A percentile compares a stretch with the other conserved stretches of the same genome.
Conservation (phyloP, 2,797 vertebrate species). For the Thalassophryne amazonica region DNA sequence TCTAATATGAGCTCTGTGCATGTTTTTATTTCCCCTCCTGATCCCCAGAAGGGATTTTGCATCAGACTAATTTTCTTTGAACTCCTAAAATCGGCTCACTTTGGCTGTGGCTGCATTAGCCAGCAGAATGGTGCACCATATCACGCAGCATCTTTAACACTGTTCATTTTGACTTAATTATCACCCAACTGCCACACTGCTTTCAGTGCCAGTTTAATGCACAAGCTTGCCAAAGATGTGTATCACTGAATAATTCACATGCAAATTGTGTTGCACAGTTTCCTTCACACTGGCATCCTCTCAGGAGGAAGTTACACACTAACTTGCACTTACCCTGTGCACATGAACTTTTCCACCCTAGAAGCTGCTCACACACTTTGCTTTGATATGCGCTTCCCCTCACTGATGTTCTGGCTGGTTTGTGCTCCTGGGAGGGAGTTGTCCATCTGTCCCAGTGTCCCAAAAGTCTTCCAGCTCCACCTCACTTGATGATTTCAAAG, state of each 20-base stretch:
- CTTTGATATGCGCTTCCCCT: slow-evolving; percentile 31
- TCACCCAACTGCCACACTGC: neutral
- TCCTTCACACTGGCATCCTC: slow-evolving; percentile 4
- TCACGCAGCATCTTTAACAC: neutral
- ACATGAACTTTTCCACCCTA: neutral
- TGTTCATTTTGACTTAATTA: neutral
- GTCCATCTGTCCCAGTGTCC: slow-evolving; percentile 45
- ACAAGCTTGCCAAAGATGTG: neutral
- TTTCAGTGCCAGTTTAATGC: slow-evolving; percentile 5
- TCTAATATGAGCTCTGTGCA: neutral
- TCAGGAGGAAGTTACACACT: neutral
- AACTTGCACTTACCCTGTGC: neutral
- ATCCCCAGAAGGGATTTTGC: neutral
- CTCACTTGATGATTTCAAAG: neutral
- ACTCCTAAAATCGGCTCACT: neutral
- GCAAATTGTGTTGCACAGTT: neutral
- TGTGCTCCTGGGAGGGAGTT: slow-evolving; percentile 70
- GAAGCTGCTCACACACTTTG: neutral
- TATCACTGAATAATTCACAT: neutral
- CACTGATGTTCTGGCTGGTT: slow-evolving; percentile 69
- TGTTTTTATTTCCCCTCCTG: neutral
- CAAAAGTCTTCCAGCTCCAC: slow-evolving; percentile 2
- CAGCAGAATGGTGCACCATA: neutral
- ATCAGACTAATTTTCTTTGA: neutral
- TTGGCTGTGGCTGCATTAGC: neutral